Evolutionary conservation across 2,888 invertebrate species (phyloP).

Genomic region (Bombyx huttoni): DNA sequence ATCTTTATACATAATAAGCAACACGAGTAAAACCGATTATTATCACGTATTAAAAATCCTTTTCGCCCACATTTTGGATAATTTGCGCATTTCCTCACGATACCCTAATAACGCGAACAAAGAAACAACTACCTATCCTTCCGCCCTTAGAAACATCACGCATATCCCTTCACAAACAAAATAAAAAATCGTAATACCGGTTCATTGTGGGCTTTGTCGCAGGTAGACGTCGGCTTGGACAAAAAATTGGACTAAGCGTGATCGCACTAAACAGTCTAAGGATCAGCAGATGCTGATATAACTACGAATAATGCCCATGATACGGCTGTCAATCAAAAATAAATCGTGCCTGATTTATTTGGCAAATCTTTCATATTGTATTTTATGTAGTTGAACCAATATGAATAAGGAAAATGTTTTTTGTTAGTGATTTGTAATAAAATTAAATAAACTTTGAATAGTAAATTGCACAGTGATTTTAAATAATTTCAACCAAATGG

Average conservation of each 20-base stretch:
- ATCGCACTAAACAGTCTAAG: conserved; percentile 42
- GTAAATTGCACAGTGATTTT: no score
- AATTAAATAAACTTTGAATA: no score
- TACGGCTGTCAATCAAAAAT: conserved; percentile 25
- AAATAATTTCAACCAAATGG: no score
- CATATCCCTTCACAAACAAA: conserved; percentile 55
- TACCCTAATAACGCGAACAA: conserved; percentile 50
- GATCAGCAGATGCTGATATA: conserved; percentile 58
- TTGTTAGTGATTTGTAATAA: no score
- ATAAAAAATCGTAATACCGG: conserved; percentile 40
- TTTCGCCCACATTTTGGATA: conserved; percentile 22
- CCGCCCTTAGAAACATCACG: conserved; percentile 63
- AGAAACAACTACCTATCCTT: conserved; percentile 58
- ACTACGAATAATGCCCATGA: conserved; percentile 34
- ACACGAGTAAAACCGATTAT: conserved; percentile 6
- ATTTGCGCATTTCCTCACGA: conserved; percentile 55
- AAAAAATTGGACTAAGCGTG: conserved; percentile 52
- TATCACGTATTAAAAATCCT: conserved; percentile 14
- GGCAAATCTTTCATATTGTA: neutral
- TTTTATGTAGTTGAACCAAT: neutral
- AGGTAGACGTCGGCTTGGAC: conserved; percentile 38
- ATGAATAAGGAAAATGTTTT: no score
- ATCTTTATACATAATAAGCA: conserved; percentile 2
- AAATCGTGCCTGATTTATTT: neutral
- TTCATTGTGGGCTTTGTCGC: conserved; percentile 47